phyloP scores from a whole-genome alignment of 1,140 invertebrate genomes.

The Drosophila sulfurigaster region DNA sequence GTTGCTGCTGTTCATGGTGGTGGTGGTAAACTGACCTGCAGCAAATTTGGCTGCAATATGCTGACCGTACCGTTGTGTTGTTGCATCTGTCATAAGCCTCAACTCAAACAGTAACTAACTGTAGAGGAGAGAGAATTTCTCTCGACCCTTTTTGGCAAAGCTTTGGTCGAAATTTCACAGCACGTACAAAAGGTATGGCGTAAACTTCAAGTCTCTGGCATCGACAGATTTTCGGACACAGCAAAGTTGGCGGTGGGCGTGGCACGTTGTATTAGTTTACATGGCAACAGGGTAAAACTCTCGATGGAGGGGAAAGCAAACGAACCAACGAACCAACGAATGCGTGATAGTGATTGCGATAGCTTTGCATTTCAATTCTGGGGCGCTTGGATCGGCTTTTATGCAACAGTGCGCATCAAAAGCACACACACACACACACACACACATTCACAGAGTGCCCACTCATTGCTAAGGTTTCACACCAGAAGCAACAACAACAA shows the following conservation, averaged over 20 bases:
- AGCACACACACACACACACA: conserved; percentile 52
- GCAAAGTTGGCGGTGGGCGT: conserved; percentile 23
- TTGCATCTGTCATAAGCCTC: conserved; percentile 18
- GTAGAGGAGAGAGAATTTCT: conserved; percentile 1
- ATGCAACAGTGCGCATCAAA: conserved; percentile 79
- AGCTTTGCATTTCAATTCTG: conserved; percentile 64
- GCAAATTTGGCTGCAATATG: conserved; percentile 28
- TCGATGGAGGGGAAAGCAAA: neutral
- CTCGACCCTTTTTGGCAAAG: neutral
- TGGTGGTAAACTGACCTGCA: conserved; percentile 24
- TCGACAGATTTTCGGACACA: conserved; percentile 52
- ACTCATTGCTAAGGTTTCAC: conserved; percentile 66
- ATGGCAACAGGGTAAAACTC: conserved; percentile 25
- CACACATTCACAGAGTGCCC: conserved; percentile 42
- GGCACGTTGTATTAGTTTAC: conserved; percentile 58
- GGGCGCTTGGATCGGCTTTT: conserved; percentile 65
- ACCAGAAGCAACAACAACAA: conserved; percentile 25
- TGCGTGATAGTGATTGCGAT: conserved; percentile 18
- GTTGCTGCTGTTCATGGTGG: too few species aligned
- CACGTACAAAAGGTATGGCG: neutral
- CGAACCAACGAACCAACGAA: neutral
- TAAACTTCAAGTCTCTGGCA: conserved; percentile 22
- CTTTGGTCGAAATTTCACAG: conserved; percentile 23
- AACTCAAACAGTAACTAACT: conserved; percentile 27
- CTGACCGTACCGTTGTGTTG: conserved; percentile 1